These are phyloP conservation scores for Spongia lamella DNA, from an alignment of 37 sponge, comb jelly and placozoan genomes.

Conservation along the genomic window DNA sequence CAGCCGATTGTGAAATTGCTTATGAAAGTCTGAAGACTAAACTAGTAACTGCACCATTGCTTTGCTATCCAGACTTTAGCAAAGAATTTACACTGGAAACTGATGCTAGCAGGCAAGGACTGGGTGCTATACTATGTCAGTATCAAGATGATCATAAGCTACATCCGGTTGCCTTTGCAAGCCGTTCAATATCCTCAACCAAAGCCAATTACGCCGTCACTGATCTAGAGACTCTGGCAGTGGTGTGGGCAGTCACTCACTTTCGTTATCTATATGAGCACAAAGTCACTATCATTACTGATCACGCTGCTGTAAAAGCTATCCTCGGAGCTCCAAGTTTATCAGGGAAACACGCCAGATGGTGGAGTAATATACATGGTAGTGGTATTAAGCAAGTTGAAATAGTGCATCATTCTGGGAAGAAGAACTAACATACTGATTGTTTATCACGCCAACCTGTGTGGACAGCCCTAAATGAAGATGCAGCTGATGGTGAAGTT, in stretches of 20 bases:
- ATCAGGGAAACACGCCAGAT: constrained; percentile 25
- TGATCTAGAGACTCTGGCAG: constrained; percentile 41
- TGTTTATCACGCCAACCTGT: too few species aligned
- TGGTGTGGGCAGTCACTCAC: too few species aligned
- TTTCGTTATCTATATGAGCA: constrained; percentile 19
- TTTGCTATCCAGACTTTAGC: too few species aligned
- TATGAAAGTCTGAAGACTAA: too few species aligned
- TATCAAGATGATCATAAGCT: neutral
- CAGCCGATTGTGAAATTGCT: too few species aligned
- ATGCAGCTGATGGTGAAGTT: too few species aligned
- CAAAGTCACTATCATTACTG: constrained; percentile 17
- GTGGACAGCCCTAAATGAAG: too few species aligned
- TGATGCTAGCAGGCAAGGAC: too few species aligned
- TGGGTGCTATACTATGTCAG: constrained; percentile 29
- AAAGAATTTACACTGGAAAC: too few species aligned
- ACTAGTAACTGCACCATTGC: too few species aligned
- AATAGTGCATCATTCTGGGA: constrained; percentile 28
- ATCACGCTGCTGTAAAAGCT: constrained; percentile 38
- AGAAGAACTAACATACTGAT: constrained; percentile 31
- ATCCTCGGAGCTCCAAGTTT: constrained; percentile 20
- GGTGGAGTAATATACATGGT: constrained; percentile 42
- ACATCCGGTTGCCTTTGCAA: constrained; percentile 37
- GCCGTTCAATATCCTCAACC: constrained; percentile 17
- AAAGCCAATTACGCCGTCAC: constrained; percentile 37
- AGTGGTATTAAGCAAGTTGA: constrained; percentile 4